Base-by-base conservation (phyloP, 2,113 vertebrate genomes). In the Lophotis ruficrista region DNA sequence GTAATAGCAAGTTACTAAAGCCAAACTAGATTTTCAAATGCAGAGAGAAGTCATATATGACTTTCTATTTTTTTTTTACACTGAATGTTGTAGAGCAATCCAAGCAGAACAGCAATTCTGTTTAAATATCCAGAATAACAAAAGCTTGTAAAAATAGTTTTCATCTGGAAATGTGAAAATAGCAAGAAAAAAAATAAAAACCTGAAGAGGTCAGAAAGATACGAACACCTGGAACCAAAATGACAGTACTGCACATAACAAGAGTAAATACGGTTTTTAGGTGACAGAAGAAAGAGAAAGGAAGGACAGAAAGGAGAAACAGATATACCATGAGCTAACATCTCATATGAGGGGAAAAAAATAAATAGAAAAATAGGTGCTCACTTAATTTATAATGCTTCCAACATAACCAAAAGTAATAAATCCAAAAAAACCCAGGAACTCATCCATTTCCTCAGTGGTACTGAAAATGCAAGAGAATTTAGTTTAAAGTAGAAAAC, bases 1-100 rank as follows among this genome's bases (percentile, higher is more conserved):
- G 83, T 94, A 96, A 93, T 24, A 91, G 78, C 95, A 95, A 89
- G 93, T 87, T 89, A 91, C 45, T 73, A 54, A 79, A 87, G 62
- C 17, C 66, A 89, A 91, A 93, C 24, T 30, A 91, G 77, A 69
- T 48, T 83, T 91, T 51, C 54, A 95, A 89, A 90, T 14, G 53
- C 22, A 50, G 25, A 31, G 4, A 35, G 22, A 89, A 83, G 28
- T 41, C 27, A 56, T 0, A 33, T 2, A 24, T 68, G 56, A 62
- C 56, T 79, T 85, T 41, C 56, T 79, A 82, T 41, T 82, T 58
- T 45, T 18, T 43, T 43, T 43, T 16, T 4, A 50, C 24, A 21
- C 13, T 31, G 7, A 82, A 79, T 25, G 30, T 14, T 76, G 13
- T 27, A 45, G 6, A 66, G 62, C 19, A 57, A 84, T 53, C 28